Base-by-base conservation (phyloP, 2,888 invertebrate species). In the Sipunculus nudus region DNA sequence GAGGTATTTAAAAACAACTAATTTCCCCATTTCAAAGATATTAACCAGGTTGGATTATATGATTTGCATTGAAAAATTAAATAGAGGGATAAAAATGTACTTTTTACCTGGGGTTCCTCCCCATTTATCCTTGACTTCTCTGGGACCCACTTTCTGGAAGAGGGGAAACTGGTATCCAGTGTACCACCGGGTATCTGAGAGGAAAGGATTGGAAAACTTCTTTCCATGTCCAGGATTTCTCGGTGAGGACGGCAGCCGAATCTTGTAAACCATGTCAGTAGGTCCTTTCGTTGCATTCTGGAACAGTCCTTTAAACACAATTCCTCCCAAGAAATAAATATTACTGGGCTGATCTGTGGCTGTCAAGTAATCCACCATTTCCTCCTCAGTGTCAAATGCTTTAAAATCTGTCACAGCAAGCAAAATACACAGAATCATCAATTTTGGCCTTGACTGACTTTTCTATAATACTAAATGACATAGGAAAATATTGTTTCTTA, bases 141-240 rank as follows among this genome's bases (percentile, higher is more conserved):
- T 84, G 0, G 92, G 92, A 2, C 92, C 92, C 1, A 88, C 86
- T 2, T 82, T 73, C 78, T 89, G 90, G 78, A 88, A 90, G 31
- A 86, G 68, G 0, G 89, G 89, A 81, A 89, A 93, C 45, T 89
- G 80, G 2, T 87, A 77, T 75, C 89, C 88, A 0, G 93, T 92
- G 19, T 87, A 85, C 93, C 93, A 93, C 53, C 88, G 86, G 26
- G 75, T 74, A 48, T 79, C 74, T 10, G 50, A 39, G 6, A 55
- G 58, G 25, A 74, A 68, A 1, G 64, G 64, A 39, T 56, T 49
- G 19, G 38, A 28, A 10, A 13, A 28, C 21, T 47, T 47, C 39
- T 40, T 41, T 16, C 28, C 29, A 8, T 16, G 10, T 13, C 35
- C 60, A 4, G 35, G 26, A 38, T 49, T 60, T 19, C 45, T 25